phyloP scores from a whole-genome alignment of 2,888 invertebrate species.

The Zaprionus lineosus region DNA sequence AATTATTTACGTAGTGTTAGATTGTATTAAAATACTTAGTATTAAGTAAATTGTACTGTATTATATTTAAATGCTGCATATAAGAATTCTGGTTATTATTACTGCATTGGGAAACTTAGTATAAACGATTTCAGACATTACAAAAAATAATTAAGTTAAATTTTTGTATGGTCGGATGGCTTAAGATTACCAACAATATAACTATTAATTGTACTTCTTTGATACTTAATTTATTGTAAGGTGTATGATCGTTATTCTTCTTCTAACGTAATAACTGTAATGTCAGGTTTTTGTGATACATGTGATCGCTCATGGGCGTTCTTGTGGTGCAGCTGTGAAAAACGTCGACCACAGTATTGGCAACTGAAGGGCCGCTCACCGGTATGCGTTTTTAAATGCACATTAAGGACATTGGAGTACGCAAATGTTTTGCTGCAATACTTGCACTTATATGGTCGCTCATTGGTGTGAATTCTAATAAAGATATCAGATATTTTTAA shows the following conservation, averaged over 20 bases:
- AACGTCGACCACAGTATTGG: slow-evolving; percentile 65
- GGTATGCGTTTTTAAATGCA: slow-evolving; percentile 78
- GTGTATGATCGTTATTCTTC: slow-evolving; percentile 30
- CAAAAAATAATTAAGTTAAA: slow-evolving; percentile 12
- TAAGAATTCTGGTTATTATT: too few species aligned
- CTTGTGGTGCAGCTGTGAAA: slow-evolving; percentile 79
- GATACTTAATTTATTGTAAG: slow-evolving; percentile 5
- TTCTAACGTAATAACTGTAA: slow-evolving; percentile 14
- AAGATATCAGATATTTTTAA: background rate
- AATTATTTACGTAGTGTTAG: slow-evolving; percentile 32
- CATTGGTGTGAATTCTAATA: slow-evolving; percentile 79
- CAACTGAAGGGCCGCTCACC: slow-evolving; percentile 81
- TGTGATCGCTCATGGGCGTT: slow-evolving; percentile 75
- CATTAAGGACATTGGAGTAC: slow-evolving; percentile 79
- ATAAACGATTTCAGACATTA: too few species aligned
- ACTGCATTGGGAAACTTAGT: too few species aligned
- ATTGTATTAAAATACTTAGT: slow-evolving; percentile 5
- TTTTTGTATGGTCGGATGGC: too few species aligned
- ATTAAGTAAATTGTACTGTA: slow-evolving; percentile 21
- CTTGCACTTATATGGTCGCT: slow-evolving; percentile 77
- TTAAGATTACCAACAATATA: too few species aligned
- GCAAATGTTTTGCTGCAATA: slow-evolving; percentile 77
- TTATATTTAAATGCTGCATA: too few species aligned
- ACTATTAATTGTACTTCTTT: slow-evolving; percentile 31
- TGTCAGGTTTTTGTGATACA: slow-evolving; percentile 8